Evolutionary conservation across 1,140 invertebrate species (phyloP).

Genomic region (Drosophila quadrilineata): DNA sequence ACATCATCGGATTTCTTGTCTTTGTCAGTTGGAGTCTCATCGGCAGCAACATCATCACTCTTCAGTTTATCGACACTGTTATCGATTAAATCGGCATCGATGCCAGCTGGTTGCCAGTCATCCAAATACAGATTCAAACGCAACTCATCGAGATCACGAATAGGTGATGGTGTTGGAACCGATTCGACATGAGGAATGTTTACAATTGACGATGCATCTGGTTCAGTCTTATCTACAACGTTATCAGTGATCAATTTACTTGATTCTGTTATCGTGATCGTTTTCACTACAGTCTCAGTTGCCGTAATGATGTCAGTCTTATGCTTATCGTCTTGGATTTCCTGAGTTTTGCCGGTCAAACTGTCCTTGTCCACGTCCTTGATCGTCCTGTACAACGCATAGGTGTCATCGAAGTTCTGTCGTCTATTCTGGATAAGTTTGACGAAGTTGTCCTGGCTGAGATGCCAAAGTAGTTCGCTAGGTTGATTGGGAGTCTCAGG

Average conservation of each 20-base stretch:
- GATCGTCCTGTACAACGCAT: constrained; percentile 32
- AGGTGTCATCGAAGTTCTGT: constrained; percentile 34
- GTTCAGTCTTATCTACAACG: constrained; percentile 76
- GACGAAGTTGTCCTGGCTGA: constrained; percentile 60
- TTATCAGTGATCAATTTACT: constrained; percentile 48
- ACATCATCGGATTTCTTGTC: constrained; percentile 68
- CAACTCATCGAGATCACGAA: constrained; percentile 51
- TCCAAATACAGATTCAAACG: constrained; percentile 65
- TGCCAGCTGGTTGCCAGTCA: constrained; percentile 45
- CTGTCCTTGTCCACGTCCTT: constrained; percentile 30
- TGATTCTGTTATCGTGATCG: constrained; percentile 65
- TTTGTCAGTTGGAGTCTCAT: constrained; percentile 55
- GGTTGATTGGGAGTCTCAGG: neutral
- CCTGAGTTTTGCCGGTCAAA: constrained; percentile 59
- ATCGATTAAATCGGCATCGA: constrained; percentile 43
- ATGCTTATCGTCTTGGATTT: constrained; percentile 69
- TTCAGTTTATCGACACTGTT: constrained; percentile 43
- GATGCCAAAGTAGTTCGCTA: constrained; percentile 48
- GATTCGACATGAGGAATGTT: constrained; percentile 68
- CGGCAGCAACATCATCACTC: constrained; percentile 36
- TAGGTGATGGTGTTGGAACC: constrained; percentile 13
- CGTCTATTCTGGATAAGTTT: constrained; percentile 43
- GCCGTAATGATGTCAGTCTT: constrained; percentile 78
- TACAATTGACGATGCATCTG: constrained; percentile 61
- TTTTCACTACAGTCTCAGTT: constrained; percentile 75